Conservation (phyloP, 2,797 vertebrate genomes). For the Phrynocephalus vlangalii region DNA sequence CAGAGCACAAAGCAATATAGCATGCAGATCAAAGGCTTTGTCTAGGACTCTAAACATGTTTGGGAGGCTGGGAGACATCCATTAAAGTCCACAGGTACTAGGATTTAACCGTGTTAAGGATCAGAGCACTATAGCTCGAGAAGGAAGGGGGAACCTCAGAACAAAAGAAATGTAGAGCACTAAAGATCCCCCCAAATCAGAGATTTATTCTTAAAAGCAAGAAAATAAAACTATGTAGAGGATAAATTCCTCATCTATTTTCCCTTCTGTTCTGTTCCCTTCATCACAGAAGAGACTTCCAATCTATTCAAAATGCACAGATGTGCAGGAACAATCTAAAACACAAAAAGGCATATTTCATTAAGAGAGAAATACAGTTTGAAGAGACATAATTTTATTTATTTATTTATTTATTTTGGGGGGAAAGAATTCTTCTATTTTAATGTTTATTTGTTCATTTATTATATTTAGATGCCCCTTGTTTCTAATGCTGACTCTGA, state of each 20-base stretch:
- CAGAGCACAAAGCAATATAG: slow-evolving; percentile 26
- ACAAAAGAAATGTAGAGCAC: neutral
- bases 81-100: slow-evolving; percentile 26
- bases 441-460: neutral
- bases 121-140: slow-evolving; percentile 12
- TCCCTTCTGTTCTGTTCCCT: neutral
- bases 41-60: slow-evolving; percentile 6
- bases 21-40: neutral
- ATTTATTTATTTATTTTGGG: too few species aligned
- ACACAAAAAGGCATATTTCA: neutral
- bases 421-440: neutral
- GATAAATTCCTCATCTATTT: slow-evolving; percentile 4
- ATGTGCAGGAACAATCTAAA: neutral
- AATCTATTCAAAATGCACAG: neutral
- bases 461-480: neutral
- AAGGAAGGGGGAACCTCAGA: neutral
- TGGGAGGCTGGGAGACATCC: neutral
- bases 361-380: neutral
- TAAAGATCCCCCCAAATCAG: slow-evolving; percentile 26
- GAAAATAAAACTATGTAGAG: slow-evolving; percentile 17
- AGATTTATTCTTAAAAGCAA: slow-evolving; percentile 16
- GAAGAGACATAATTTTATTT: neutral
- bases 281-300: neutral
- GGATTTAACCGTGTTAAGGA: neutral
- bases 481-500: neutral